Evolutionary conservation across 2,888 invertebrate species (phyloP).

Genomic region (Orthonevra nobilis): DNA sequence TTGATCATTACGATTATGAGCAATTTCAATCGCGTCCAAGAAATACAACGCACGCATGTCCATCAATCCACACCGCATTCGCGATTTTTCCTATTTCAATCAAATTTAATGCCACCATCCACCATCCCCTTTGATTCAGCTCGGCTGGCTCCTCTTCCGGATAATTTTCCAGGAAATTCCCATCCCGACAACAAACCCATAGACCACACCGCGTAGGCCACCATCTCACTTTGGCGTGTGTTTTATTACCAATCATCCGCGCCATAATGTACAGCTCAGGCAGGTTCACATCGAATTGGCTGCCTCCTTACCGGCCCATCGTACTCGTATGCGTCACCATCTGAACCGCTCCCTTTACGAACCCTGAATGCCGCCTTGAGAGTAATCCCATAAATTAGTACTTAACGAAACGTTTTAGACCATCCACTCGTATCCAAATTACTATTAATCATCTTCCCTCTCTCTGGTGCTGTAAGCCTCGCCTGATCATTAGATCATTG

Average conservation of each 20-base stretch:
- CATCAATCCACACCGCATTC: slow-evolving; percentile 14
- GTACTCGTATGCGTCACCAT: too few relatives aligned
- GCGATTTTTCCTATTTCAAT: slow-evolving; percentile 17
- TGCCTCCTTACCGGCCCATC: too few relatives aligned
- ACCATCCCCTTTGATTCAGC: not conserved
- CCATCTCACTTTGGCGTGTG: slow-evolving; percentile 24
- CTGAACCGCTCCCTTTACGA: too few relatives aligned
- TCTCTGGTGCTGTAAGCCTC: not conserved
- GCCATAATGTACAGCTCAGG: slow-evolving; percentile 33
- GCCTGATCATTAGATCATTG: not conserved
- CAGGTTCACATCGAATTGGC: not conserved
- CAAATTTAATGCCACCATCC: slow-evolving; percentile 11
- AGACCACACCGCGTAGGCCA: slow-evolving; percentile 10
- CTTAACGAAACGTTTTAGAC: slow-evolving; percentile 14
- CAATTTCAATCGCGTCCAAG: not conserved
- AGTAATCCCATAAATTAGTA: slow-evolving; percentile 3
- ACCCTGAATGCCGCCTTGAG: too few relatives aligned
- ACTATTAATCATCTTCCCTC: slow-evolving; percentile 41
- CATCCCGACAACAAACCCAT: not conserved
- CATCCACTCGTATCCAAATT: slow-evolving; percentile 16
- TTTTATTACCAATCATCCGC: slow-evolving; percentile 42
- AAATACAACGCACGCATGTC: slow-evolving; percentile 27
- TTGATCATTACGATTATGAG: not conserved
- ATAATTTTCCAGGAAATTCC: slow-evolving; percentile 5
- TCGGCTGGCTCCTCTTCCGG: slow-evolving; percentile 24